A percentile compares a stretch with the other conserved stretches of the same genome.
Evolutionary conservation across 2,888 invertebrate genomes (phyloP).

Genomic region (Eupithecia pulchellata): DNA sequence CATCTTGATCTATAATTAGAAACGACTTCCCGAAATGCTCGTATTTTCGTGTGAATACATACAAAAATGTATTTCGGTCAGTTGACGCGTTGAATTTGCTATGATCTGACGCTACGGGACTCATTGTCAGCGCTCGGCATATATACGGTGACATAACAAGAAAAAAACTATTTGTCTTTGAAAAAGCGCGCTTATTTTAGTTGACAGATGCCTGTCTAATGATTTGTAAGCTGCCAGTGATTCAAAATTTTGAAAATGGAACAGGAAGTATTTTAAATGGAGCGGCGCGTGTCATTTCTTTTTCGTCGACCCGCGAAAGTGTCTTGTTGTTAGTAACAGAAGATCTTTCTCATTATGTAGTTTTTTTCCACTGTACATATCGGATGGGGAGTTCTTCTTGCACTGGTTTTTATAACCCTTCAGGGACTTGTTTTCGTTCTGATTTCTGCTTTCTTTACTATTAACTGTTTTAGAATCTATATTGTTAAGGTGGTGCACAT

Average conservation of each 20-base stretch:
- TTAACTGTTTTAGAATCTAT: slow-evolving; percentile 41
- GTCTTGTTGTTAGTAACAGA: slow-evolving; percentile 43
- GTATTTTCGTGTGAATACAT: slow-evolving; percentile 66
- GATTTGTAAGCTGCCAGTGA: slow-evolving; percentile 36
- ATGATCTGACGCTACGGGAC: slow-evolving; percentile 73
- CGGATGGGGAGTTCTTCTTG: slow-evolving; percentile 29
- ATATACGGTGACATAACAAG: slow-evolving; percentile 55
- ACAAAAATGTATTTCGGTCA: slow-evolving; percentile 54
- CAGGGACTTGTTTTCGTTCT: slow-evolving; percentile 42
- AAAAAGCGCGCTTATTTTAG: slow-evolving; percentile 28
- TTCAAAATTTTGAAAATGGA: slow-evolving; percentile 54
- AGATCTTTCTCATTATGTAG: too few relatives aligned
- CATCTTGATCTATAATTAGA: slow-evolving; percentile 67
- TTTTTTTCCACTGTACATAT: too few relatives aligned
- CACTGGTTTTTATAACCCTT: slow-evolving; percentile 45
- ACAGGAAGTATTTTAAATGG: slow-evolving; percentile 62
- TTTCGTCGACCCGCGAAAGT: slow-evolving; percentile 61
- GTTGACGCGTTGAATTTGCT: slow-evolving; percentile 68
- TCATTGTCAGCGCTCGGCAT: slow-evolving; percentile 65
- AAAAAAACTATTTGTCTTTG: slow-evolving; percentile 22
- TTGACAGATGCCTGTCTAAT: slow-evolving; percentile 33
- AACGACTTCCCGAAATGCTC: slow-evolving; percentile 71
- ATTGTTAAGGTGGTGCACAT: slow-evolving; percentile 21
- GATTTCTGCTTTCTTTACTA: slow-evolving; percentile 45
- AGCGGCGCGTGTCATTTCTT: slow-evolving; percentile 58